phyloP scores from a whole-genome alignment of 2,113 vertebrate species.

The Calonectris borealis region DNA sequence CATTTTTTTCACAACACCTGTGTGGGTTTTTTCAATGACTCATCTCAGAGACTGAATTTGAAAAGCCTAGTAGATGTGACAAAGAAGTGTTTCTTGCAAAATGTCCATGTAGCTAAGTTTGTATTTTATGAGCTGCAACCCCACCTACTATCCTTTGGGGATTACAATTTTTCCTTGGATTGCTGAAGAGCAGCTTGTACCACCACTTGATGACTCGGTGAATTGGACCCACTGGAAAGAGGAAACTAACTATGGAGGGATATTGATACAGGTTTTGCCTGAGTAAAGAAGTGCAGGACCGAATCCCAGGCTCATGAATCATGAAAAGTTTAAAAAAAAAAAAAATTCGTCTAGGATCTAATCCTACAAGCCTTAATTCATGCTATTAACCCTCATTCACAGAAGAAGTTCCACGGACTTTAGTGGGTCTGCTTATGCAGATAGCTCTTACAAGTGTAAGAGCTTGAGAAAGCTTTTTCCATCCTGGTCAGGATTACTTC shows the following conservation, averaged over 20 bases:
- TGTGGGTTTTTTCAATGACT: slow-evolving; percentile 43
- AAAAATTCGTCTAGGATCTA: neutral
- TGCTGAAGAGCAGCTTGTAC: neutral
- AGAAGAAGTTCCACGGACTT: neutral
- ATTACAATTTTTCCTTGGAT: neutral
- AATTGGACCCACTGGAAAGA: neutral
- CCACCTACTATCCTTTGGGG: neutral
- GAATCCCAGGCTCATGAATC: neutral
- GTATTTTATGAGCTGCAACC: neutral
- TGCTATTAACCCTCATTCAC: neutral
- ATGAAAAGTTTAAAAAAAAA: neutral
- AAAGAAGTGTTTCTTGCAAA: slow-evolving; percentile 5
- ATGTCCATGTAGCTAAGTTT: neutral
- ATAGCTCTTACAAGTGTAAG: neutral
- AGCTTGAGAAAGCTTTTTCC: neutral
- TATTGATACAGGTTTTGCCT: neutral
- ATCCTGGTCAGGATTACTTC: neutral
- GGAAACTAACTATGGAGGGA: neutral
- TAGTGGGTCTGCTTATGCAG: neutral
- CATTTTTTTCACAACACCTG: neutral
- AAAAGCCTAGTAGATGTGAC: neutral
- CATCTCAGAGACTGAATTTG: slow-evolving; percentile 52
- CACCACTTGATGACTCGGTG: neutral
- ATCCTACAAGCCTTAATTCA: neutral
- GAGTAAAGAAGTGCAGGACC: neutral